Evolutionary conservation across 2,888 invertebrate genomes (phyloP).

Genomic region (Automeris io): DNA sequence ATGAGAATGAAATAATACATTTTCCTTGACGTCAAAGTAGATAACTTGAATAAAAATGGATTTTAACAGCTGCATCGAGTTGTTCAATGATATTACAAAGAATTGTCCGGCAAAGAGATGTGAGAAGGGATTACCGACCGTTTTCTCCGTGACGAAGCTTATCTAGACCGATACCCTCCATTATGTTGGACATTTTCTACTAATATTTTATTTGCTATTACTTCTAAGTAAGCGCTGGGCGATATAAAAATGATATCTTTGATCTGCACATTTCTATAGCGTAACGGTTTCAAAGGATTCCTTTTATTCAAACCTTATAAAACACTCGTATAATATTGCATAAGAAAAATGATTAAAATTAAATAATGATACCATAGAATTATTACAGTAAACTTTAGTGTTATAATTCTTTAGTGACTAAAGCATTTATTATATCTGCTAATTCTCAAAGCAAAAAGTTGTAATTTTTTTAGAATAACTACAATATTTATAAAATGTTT

Average conservation of each 20-base stretch:
- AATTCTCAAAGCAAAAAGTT: no score
- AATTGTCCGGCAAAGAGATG: slow-evolving; percentile 59
- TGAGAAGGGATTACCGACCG: slow-evolving; percentile 46
- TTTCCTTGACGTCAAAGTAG: not conserved
- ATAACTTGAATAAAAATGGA: not conserved
- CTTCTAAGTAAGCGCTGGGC: slow-evolving; percentile 33
- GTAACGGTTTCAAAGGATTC: slow-evolving; percentile 22
- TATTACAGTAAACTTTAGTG: no score
- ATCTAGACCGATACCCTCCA: slow-evolving; percentile 49
- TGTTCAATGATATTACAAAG: slow-evolving; percentile 42
- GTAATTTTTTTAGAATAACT: no score
- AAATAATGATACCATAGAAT: no score
- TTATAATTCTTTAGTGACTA: no score
- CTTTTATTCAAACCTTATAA: slow-evolving; percentile 8
- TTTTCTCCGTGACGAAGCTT: slow-evolving; percentile 37
- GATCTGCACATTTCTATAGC: slow-evolving; percentile 40
- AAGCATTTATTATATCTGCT: no score
- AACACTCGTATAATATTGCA: slow-evolving; percentile 3
- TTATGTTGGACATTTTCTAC: slow-evolving; percentile 66
- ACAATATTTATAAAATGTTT: no score
- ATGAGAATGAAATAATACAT: not conserved
- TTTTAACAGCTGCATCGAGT: not conserved
- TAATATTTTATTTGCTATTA: slow-evolving; percentile 63
- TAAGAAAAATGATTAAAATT: not conserved
- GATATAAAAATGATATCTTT: slow-evolving; percentile 43